A percentile compares a stretch with the other conserved stretches of the same genome.
phyloP scores from a whole-genome alignment of 2,797 vertebrate genomes.

The Poeciliopsis infans region DNA sequence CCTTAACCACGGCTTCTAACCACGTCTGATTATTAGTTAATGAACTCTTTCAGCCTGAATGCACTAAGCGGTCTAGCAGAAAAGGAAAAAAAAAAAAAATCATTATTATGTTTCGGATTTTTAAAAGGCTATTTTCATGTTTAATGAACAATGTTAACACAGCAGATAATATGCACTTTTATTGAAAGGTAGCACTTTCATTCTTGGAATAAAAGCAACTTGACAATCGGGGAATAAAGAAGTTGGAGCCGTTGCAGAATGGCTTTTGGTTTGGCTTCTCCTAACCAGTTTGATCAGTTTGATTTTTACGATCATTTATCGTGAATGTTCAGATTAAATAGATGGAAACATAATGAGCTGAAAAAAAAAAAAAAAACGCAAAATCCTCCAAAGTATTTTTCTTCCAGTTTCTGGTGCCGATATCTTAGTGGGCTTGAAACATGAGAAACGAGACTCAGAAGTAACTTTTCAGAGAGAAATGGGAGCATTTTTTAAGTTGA shows the following conservation, averaged over 20 bases:
- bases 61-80: slow-evolving; percentile 69
- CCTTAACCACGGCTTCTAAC: slow-evolving; percentile 65
- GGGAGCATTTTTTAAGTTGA: no score
- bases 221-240: slow-evolving; percentile 40
- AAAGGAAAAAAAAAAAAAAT: slow-evolving; percentile 51
- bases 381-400: no score
- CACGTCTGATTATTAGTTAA: slow-evolving; percentile 75
- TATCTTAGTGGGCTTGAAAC: no score
- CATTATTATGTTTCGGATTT: slow-evolving; percentile 70
- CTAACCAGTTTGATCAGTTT: background rate
- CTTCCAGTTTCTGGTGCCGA: no score
- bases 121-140: slow-evolving; percentile 68
- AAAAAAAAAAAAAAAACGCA: no score
- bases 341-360: background rate
- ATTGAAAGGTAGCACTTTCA: slow-evolving; percentile 39
- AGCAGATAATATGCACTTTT: slow-evolving; percentile 52
- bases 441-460: no score
- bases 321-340: background rate
- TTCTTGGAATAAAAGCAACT: slow-evolving; percentile 37
- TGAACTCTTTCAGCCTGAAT: slow-evolving; percentile 78
- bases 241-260: slow-evolving; percentile 29
- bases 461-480: no score
- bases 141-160: slow-evolving; percentile 65
- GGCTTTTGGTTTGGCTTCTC: slow-evolving; percentile 22
- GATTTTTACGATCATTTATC: background rate